Percentiles rank a stretch among this genome's conserved stretches.
phyloP scores from a whole-genome alignment of 2,113 vertebrate species.

The Rhinoptilus africanus region DNA sequence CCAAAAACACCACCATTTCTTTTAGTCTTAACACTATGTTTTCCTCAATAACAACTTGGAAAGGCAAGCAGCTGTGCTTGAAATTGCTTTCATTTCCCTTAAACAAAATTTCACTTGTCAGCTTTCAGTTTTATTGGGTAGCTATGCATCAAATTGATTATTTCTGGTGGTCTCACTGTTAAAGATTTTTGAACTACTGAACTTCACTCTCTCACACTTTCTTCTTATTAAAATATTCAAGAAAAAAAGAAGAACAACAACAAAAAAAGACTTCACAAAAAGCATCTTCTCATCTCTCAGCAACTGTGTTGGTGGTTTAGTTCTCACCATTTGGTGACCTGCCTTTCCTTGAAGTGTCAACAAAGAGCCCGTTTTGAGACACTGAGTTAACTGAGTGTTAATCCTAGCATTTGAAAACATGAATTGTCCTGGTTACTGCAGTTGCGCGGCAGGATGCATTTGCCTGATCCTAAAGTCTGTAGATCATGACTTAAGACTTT shows the following conservation, averaged over 20 bases:
- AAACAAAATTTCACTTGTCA: neutral
- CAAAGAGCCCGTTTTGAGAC: neutral
- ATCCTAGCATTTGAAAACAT: neutral
- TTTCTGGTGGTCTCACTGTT: neutral
- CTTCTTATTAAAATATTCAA: neutral
- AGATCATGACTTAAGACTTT: neutral
- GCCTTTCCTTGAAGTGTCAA: neutral
- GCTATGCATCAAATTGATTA: neutral
- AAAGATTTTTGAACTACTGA: neutral
- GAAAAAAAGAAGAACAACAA: neutral
- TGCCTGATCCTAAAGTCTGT: neutral
- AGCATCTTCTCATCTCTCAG: neutral
- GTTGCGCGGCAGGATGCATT: rapidly evolving
- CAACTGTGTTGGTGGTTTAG: neutral
- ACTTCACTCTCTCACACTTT: neutral
- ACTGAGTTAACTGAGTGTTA: rapidly evolving
- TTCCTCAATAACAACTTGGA: neutral
- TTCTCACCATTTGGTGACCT: neutral
- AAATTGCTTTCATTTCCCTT: neutral
- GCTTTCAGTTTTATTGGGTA: neutral
- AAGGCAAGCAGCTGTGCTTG: neutral
- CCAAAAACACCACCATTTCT: rapidly evolving
- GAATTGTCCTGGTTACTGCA: rapidly evolving
- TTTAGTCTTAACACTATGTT: neutral
- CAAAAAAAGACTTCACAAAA: neutral